Percentiles rank a stretch among this genome's conserved stretches.
Evolutionary conservation across 2,113 vertebrate genomes (phyloP).

Genomic region (Tetrax tetrax): DNA sequence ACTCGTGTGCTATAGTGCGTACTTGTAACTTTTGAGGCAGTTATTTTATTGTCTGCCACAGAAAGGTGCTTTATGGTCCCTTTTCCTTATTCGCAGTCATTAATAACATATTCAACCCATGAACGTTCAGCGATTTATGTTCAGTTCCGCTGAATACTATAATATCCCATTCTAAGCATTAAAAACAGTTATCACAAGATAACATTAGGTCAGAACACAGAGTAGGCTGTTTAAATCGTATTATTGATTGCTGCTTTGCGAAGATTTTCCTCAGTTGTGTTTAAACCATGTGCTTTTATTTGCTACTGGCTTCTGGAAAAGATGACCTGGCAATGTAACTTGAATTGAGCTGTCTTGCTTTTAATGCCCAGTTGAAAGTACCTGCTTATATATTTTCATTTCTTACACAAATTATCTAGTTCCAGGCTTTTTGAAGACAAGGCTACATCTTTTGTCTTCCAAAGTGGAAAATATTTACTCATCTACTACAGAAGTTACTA

Average conservation of each 20-base stretch:
- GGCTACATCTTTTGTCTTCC: background rate
- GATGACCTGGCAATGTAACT: background rate
- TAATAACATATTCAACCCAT: background rate
- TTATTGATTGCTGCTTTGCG: slow-evolving; percentile 13
- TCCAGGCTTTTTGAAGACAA: background rate
- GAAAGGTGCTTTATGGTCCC: background rate
- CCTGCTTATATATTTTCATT: background rate
- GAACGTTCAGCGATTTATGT: background rate
- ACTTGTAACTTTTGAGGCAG: background rate
- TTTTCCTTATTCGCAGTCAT: background rate
- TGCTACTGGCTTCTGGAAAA: background rate
- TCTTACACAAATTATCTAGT: background rate
- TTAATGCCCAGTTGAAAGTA: background rate
- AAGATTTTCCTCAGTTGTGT: background rate
- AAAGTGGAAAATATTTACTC: background rate
- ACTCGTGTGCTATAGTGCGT: background rate
- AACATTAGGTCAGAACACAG: background rate
- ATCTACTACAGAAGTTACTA: background rate
- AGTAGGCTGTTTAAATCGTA: background rate
- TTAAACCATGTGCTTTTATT: background rate
- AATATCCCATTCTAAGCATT: background rate
- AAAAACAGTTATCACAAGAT: slow-evolving; percentile 40
- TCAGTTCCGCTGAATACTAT: background rate
- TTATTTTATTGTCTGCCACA: slow-evolving; percentile 3
- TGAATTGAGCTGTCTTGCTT: background rate